Conservation (phyloP, 2,797 vertebrate genomes). For the Phylloscopus collybita region DNA sequence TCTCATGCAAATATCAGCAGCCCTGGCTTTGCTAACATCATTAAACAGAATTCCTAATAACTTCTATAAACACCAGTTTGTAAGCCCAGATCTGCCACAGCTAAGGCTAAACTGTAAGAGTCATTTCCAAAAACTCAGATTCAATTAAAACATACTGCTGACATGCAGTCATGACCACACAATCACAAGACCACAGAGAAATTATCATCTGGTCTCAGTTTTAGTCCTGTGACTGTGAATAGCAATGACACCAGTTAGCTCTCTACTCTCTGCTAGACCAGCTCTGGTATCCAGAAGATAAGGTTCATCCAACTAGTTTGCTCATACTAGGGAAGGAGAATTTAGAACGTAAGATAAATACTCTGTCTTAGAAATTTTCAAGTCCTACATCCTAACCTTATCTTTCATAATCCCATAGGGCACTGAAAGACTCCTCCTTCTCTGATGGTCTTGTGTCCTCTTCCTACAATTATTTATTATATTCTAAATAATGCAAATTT, state of each 20-base stretch:
- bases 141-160: neutral
- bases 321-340: neutral
- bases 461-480: neutral
- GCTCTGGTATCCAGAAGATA: neutral
- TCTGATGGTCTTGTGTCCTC: neutral
- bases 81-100: neutral
- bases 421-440: neutral
- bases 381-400: neutral
- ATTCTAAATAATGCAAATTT: neutral
- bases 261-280: neutral
- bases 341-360: accelerated
- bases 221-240: neutral
- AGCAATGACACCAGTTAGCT: neutral
- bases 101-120: neutral
- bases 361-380: neutral
- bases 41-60: neutral
- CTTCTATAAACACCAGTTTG: neutral
- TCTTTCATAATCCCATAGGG: neutral
- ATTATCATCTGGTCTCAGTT: neutral
- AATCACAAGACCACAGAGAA: neutral
- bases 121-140: neutral
- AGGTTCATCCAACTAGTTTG: neutral
- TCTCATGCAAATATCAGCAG: neutral
- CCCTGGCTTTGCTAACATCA: neutral
- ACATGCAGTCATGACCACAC: neutral